Evolutionary conservation across 30 jellyfish, hydroid and myxozoan species (phyloP), one percentile per base, ranked within the genome.

Genomic region (Hydra vulgaris): DNA sequence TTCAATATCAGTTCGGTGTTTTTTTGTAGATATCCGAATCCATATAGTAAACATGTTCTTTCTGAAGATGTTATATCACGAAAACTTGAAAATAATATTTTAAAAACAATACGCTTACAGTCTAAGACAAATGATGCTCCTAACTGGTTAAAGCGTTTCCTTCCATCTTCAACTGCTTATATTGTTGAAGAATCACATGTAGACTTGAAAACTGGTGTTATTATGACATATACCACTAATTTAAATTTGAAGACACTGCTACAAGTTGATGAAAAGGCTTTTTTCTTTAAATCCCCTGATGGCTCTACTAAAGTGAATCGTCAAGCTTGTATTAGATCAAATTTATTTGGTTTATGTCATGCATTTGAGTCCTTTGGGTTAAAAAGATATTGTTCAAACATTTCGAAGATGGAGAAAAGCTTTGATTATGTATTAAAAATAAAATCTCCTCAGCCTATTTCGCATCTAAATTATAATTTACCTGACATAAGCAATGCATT

Each of bases 151-250:
- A 54, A 25, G 18, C 53, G 54, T 12, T 18, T 78, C 7, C 55
- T 78, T 1, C 85, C 85, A 0, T 20, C 79, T 15, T 24, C 85
- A 22, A 23, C 87, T n/a, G 87, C 83, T 5, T 80, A 66, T n/a
- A 80, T 80, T n/a, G 52, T 80, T 22, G 87, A 80, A 80, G 83
- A 80, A 22, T 80, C 87, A 19, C 82, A 66, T 68, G 71, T 80
- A 16, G 83, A 80, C 72, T 1, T 70, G 0, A 52, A 23, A 16
- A 25, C 27, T 15, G 52, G 72, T 15, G 21, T 27, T 3, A 71
- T 80, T 20, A 53, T 54, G 18, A 80, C 84, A 7, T 71, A 80
- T 7, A 80, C 87, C 16, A 67, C 21, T 15, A 80, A 80, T n/a
- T 66, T 80, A 21, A 66, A 81, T 16, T 1, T 23, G 16, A 40